These are phyloP conservation scores for Chromobotia macracanthus DNA, from an alignment of 2,797 vertebrate genomes.

Conservation along the genomic window DNA sequence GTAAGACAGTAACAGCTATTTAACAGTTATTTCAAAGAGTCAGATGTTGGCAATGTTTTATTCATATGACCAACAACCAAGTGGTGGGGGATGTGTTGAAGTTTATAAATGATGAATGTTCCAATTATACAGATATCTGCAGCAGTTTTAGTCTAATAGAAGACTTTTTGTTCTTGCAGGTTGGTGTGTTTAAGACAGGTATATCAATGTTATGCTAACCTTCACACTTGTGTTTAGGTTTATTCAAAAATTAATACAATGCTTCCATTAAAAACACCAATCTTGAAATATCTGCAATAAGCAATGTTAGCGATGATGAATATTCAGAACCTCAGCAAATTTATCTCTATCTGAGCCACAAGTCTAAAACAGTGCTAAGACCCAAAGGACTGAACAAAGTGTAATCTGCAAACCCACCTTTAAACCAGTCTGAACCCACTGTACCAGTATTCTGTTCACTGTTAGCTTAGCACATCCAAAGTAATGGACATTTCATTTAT, in stretches of 20 bases:
- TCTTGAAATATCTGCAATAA: not conserved
- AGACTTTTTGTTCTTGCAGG: not conserved
- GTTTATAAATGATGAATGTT: not conserved
- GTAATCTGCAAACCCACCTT: not conserved
- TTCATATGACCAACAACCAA: not conserved
- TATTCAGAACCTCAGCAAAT: not conserved
- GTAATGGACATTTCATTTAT: slow-evolving; percentile 9
- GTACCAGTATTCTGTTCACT: not conserved
- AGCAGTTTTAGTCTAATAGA: not conserved
- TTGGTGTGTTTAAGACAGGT: not conserved
- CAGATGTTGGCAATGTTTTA: not conserved
- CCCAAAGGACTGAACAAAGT: not conserved
- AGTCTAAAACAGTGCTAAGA: not conserved
- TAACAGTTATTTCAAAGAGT: not conserved
- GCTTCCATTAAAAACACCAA: not conserved
- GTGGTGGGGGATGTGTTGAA: not conserved
- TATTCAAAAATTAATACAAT: not conserved
- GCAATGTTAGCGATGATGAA: not conserved
- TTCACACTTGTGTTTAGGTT: not conserved
- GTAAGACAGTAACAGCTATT: not conserved
- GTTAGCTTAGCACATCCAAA: not conserved
- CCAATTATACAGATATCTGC: not conserved
- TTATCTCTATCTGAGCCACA: not conserved
- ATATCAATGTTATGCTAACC: not conserved
- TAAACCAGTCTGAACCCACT: not conserved